Evolutionary conservation across 2,797 vertebrate species (phyloP), one percentile per base, ranked within the genome.

Genomic region (Chelon labrosus): DNA sequence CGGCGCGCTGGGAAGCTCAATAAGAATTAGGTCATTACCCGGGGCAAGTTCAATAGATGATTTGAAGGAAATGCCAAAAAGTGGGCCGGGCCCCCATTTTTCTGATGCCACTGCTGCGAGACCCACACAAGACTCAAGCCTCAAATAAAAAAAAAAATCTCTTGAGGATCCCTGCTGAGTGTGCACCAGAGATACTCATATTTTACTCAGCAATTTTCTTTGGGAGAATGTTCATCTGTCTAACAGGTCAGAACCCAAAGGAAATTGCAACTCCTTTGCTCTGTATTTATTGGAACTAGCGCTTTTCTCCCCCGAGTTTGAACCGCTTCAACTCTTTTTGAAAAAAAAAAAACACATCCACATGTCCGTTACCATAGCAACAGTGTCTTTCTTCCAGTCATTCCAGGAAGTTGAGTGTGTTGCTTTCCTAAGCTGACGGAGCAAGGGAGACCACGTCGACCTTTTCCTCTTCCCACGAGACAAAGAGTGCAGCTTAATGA

Each of bases 11-110:
- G 76, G 74, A 90, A 72, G 74, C 85, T 86, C 85, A 89, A 76
- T 92, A 73, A 88, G 81, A 94, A 92, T 87, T 90, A 88, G 93
- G 91, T 93, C 90, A 84, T 88, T 91, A 88, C 91, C 87, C 81
- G 46, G 63, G 77, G 89, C 81, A 65, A 82, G 79, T 93, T 92
- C 87, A 91, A 91, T 90, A 87, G 73, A 88, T 89, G 88, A 92
- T 94, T 88, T 83, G 73, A 76, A 83, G 79, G 79, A 85, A 85
- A 89, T 9, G 52, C 66, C 73, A 64, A 77, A 86, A 88, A 89
- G 78, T 86, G 77, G 75, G 75, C 55, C 58, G 55, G 60, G 69
- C 74, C 73, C 77, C 71, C 35, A 0, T 70, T 66, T 74, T 61
- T 53, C 81, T 51, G 52, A 70, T 77, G 69, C 67, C 73, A 79